phyloP scores from a whole-genome alignment of 2,888 invertebrate genomes.

The Melinopterus prodromus region DNA sequence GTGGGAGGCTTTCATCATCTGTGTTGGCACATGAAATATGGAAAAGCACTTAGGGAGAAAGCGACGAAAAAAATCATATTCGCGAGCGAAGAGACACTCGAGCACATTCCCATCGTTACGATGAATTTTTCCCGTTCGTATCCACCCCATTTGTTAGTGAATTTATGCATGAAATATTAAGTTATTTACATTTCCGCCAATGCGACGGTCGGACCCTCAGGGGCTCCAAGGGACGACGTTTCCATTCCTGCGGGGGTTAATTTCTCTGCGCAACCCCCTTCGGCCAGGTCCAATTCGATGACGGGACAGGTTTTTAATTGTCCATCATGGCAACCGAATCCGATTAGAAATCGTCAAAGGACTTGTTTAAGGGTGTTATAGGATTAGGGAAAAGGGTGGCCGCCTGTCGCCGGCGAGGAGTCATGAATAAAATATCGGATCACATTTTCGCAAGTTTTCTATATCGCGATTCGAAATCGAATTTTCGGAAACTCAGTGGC shows the following conservation, averaged over 20 bases:
- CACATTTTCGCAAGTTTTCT: constrained; percentile 13
- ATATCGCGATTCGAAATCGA: constrained; percentile 47
- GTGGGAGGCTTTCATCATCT: constrained; percentile 16
- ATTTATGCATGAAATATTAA: constrained; percentile 48
- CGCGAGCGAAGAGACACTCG: constrained; percentile 19
- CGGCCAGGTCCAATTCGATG: constrained; percentile 54
- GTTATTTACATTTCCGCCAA: constrained; percentile 48
- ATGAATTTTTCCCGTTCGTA: constrained; percentile 32
- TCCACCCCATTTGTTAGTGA: constrained; percentile 41
- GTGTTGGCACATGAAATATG: constrained; percentile 19
- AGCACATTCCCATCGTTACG: constrained; percentile 30
- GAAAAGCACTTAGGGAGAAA: constrained; percentile 21
- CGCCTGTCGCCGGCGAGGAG: background rate
- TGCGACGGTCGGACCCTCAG: constrained; percentile 37
- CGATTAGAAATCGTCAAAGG: constrained; percentile 7
- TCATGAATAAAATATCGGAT: constrained; percentile 34
- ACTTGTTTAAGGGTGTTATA: background rate
- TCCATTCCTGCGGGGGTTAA: constrained; percentile 37
- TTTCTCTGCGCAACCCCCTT: constrained; percentile 47
- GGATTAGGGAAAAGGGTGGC: constrained; percentile 7
- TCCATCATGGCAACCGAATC: constrained; percentile 16
- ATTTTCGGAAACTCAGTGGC: constrained; percentile 49
- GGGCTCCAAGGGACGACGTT: constrained; percentile 33
- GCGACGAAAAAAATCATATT: constrained; percentile 5
- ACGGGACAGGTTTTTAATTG: constrained; percentile 47